phyloP scores from a whole-genome alignment of 2,113 vertebrate genomes.

The Holacanthus passer region DNA sequence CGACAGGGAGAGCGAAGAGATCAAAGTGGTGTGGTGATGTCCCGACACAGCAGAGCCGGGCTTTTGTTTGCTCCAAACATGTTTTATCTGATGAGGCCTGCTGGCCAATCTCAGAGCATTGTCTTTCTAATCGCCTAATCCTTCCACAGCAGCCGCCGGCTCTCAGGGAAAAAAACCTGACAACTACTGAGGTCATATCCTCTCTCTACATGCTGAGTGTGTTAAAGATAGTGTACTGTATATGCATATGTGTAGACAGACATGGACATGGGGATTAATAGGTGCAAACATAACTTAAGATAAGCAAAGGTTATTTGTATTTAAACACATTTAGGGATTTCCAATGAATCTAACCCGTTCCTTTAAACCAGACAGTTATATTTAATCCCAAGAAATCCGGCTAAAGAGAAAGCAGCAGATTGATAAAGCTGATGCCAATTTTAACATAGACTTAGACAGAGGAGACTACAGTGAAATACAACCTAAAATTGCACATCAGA shows the following conservation, averaged over 20 bases:
- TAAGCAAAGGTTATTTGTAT: not conserved
- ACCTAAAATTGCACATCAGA: not conserved
- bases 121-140: slow-evolving; percentile 69
- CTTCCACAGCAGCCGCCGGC: slow-evolving; percentile 45
- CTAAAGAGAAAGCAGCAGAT: not conserved
- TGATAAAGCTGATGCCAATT: not conserved
- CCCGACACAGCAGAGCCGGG: slow-evolving; percentile 50
- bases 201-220: slow-evolving; percentile 4
- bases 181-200: slow-evolving; percentile 48
- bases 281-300: not conserved
- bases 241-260: not conserved
- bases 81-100: slow-evolving; percentile 71
- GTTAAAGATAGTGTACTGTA: not conserved
- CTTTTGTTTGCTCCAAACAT: slow-evolving; percentile 71
- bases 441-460: not conserved
- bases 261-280: not conserved
- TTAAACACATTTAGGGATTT: not conserved
- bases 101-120: slow-evolving; percentile 53
- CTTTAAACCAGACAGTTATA: not conserved
- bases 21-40: slow-evolving; percentile 68
- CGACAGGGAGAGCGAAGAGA: slow-evolving; percentile 51
- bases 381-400: not conserved
- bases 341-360: not conserved
- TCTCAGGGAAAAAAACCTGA: slow-evolving; percentile 16
- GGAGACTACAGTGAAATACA: not conserved